Conservation (phyloP, 1,140 invertebrate species). For the Drosophila lacertosa region DNA sequence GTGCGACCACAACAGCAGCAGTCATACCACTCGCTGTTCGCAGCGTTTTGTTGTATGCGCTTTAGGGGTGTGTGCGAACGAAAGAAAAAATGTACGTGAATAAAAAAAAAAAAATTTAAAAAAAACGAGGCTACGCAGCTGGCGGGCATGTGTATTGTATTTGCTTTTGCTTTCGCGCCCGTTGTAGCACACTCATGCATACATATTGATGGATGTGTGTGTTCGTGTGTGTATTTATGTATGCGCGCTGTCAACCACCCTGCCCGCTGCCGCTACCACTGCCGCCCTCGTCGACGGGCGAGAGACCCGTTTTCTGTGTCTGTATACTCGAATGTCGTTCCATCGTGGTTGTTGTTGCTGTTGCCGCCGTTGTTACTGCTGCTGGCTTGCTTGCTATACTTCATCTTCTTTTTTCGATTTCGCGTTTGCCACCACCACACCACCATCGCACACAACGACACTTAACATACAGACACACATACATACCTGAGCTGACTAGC, state of each 20-base stretch:
- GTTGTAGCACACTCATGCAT: constrained; percentile 23
- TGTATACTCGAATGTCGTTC: constrained; percentile 70
- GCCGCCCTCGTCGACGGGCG: constrained; percentile 15
- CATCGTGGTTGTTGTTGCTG: constrained; percentile 44
- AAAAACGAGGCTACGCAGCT: constrained; percentile 73
- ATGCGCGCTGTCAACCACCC: constrained; percentile 61
- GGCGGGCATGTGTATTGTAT: constrained; percentile 71
- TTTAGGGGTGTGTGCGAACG: constrained; percentile 71
- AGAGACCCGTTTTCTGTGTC: constrained; percentile 74
- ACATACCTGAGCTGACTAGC: constrained; percentile 46
- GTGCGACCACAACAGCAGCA: constrained; percentile 43
- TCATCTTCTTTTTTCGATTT: constrained; percentile 77
- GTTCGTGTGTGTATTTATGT: not conserved
- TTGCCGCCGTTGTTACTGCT: constrained; percentile 22
- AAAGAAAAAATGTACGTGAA: constrained; percentile 65
- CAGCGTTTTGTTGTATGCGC: constrained; percentile 29
- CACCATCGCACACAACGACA: constrained; percentile 25
- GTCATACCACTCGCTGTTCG: constrained; percentile 27
- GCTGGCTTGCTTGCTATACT: constrained; percentile 64
- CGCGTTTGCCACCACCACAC: constrained; percentile 60
- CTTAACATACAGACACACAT: constrained; percentile 14
- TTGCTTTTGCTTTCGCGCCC: constrained; percentile 56
- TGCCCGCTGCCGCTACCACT: constrained; percentile 25
- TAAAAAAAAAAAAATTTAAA: constrained; percentile 37
- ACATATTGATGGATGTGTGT: not conserved